These are phyloP conservation scores for Euphydryas editha DNA, from an alignment of 2,888 invertebrate species.

Conservation along the genomic window DNA sequence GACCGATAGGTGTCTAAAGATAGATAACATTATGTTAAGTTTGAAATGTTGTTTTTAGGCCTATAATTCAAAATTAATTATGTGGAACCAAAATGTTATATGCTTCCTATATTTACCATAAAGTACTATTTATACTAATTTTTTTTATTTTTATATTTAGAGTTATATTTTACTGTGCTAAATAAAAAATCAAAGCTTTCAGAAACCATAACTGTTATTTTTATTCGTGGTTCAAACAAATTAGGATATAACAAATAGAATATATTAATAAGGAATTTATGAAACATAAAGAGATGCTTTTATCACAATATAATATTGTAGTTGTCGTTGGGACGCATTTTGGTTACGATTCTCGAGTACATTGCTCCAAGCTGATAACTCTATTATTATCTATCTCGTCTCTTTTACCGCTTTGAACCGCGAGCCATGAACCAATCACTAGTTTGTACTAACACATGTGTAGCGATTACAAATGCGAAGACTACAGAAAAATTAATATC, in stretches of 20 bases:
- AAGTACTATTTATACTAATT: too few species aligned
- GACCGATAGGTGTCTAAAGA: conserved; percentile 63
- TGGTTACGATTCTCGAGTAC: conserved; percentile 56
- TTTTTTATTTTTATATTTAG: neutral
- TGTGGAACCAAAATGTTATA: neutral
- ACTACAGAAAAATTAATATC: conserved; percentile 11
- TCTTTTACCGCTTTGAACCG: conserved; percentile 63
- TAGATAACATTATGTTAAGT: conserved; percentile 27
- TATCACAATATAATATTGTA: conserved; percentile 34
- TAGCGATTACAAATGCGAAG: conserved; percentile 16
- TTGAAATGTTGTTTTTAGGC: conserved; percentile 17
- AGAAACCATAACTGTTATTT: too few species aligned
- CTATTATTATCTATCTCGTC: conserved; percentile 70
- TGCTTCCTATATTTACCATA: neutral
- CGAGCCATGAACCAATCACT: conserved; percentile 56
- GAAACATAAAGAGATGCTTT: neutral
- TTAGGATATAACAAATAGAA: too few species aligned
- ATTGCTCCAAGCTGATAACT: conserved; percentile 75
- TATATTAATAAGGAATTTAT: neutral
- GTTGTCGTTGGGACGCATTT: conserved; percentile 41
- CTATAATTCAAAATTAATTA: conserved; percentile 23
- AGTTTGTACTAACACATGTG: conserved; percentile 22
- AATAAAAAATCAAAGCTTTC: too few species aligned
- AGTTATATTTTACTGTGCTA: too few species aligned
- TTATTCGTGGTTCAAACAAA: too few species aligned